phyloP scores from a whole-genome alignment of 2,113 vertebrate genomes.

The Tretioscincus oriximinensis region DNA sequence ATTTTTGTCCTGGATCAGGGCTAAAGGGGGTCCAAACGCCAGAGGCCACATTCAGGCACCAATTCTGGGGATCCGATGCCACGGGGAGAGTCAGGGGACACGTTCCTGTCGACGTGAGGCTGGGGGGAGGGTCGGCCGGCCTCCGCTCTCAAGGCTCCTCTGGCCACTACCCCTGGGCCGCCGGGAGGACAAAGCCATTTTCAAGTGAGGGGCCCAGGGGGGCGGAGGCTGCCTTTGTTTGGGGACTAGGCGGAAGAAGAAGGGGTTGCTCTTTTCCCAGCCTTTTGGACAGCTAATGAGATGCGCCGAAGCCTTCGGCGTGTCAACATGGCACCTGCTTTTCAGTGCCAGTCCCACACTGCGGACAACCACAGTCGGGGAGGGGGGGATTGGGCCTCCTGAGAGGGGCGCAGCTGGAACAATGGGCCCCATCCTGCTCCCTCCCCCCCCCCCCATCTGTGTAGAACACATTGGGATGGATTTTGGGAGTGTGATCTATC shows the following conservation, averaged over 20 bases:
- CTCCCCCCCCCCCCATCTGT: too few species aligned
- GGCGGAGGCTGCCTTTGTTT: not conserved
- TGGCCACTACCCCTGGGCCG: not conserved
- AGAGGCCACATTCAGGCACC: too few species aligned
- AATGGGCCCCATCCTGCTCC: not conserved
- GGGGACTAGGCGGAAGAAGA: not conserved
- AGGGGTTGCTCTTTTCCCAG: constrained; percentile 23
- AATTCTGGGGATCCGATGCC: too few species aligned
- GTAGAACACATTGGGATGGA: too few species aligned
- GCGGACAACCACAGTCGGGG: not conserved
- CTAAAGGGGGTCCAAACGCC: too few species aligned
- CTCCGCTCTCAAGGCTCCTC: not conserved
- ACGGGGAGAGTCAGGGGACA: too few species aligned
- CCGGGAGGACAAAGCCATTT: not conserved
- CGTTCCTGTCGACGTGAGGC: too few species aligned
- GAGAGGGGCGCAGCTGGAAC: not conserved
- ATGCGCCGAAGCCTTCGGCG: not conserved
- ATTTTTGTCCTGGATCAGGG: too few species aligned
- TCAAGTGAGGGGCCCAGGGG: not conserved
- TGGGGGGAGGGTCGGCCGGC: too few species aligned
- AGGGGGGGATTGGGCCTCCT: not conserved
- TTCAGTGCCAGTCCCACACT: not conserved
- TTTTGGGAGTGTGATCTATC: too few species aligned
- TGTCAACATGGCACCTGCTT: constrained; percentile 12
- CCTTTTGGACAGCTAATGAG: constrained; percentile 12